Evolutionary conservation across 92 coral and sea anemone species (phyloP).

Genomic region (Pocillopora meandrina): DNA sequence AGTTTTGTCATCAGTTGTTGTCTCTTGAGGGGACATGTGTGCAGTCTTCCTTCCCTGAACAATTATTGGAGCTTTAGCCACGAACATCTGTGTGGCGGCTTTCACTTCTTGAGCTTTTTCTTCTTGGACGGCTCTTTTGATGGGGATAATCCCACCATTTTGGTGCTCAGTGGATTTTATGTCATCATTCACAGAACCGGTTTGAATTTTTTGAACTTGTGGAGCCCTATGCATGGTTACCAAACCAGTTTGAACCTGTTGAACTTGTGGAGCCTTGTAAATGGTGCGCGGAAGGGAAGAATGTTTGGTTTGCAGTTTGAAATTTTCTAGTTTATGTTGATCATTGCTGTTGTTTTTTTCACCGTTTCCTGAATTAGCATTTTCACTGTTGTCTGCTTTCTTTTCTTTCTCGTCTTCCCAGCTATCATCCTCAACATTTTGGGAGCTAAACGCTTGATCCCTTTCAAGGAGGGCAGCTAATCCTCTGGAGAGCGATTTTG

Average conservation of each 20-base stretch:
- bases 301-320: not conserved
- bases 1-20: not conserved
- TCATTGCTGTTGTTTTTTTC: not conserved
- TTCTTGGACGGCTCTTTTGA: slow-evolving; percentile 33
- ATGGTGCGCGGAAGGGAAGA: not conserved
- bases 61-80: slow-evolving; percentile 40
- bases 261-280: slow-evolving; percentile 23
- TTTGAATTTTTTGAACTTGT: slow-evolving; percentile 2
- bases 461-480: slow-evolving; percentile 61
- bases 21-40: slow-evolving; percentile 8
- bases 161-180: slow-evolving; percentile 22
- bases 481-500: slow-evolving; percentile 51
- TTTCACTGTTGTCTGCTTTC: not conserved
- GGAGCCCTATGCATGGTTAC: slow-evolving; percentile 6
- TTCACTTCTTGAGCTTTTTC: slow-evolving; percentile 22
- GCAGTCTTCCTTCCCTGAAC: slow-evolving; percentile 28
- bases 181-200: slow-evolving; percentile 3
- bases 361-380: not conserved
- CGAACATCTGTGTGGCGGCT: slow-evolving; percentile 33
- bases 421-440: not conserved
- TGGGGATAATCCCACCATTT: slow-evolving; percentile 4
- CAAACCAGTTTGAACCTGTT: not conserved
- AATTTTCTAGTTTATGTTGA: slow-evolving; percentile 12
- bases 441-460: slow-evolving; percentile 51
- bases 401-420: slow-evolving; percentile 20